Percentiles rank a stretch among this genome's conserved stretches.
Evolutionary conservation across 2,888 invertebrate species (phyloP).

Genomic region (Cerastis rubricosa): DNA sequence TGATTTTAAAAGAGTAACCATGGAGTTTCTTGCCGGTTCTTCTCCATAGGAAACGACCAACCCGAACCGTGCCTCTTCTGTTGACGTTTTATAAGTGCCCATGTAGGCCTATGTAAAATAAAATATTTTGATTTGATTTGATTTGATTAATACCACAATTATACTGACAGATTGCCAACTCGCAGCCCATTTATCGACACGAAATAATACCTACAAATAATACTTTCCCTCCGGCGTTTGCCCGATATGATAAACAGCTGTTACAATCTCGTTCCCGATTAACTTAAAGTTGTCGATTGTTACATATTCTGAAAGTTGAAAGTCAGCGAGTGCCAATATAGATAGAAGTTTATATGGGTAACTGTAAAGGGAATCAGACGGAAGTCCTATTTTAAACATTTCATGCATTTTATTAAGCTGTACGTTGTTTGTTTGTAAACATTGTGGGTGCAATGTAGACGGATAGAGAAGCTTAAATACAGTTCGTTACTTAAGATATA

Average conservation of each 20-base stretch:
- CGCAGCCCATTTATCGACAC: slow-evolving; percentile 28
- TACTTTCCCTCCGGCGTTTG: slow-evolving; percentile 51
- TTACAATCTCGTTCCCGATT: slow-evolving; percentile 48
- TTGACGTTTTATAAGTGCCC: too few species aligned
- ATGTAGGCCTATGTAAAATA: too few species aligned
- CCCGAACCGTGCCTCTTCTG: too few species aligned
- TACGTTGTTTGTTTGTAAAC: slow-evolving; percentile 9
- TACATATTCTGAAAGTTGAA: slow-evolving; percentile 55
- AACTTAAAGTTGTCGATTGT: slow-evolving; percentile 51
- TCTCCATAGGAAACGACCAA: too few species aligned
- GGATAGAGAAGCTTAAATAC: slow-evolving; percentile 2
- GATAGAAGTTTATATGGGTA: slow-evolving; percentile 29
- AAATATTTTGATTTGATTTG: too few species aligned
- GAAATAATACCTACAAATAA: slow-evolving; percentile 43
- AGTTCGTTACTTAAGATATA: not conserved
- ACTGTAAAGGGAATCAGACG: slow-evolving; percentile 12
- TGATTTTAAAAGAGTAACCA: too few species aligned
- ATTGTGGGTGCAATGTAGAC: slow-evolving; percentile 28
- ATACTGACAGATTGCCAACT: slow-evolving; percentile 40
- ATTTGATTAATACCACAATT: slow-evolving; percentile 43
- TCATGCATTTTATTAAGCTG: slow-evolving; percentile 30
- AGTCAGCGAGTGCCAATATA: slow-evolving; percentile 29
- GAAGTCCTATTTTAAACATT: slow-evolving; percentile 27
- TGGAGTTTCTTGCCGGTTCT: too few species aligned
- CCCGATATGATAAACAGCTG: slow-evolving; percentile 53